These are phyloP conservation scores for Callosobruchus maculatus DNA, from an alignment of 2,888 invertebrate genomes.

Conservation along the genomic window DNA sequence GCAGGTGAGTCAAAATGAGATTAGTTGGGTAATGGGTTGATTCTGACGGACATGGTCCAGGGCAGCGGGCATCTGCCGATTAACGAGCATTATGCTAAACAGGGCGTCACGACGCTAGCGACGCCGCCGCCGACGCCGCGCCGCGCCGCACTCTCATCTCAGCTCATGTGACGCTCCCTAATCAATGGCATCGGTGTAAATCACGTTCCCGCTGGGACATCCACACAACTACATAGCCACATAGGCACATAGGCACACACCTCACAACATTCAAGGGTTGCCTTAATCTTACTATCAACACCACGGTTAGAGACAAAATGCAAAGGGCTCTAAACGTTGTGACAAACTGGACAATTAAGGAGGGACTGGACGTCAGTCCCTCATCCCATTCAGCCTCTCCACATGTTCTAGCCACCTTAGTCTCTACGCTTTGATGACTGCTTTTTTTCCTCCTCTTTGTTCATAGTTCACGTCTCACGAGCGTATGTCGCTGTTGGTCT, in stretches of 20 bases:
- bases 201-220: constrained; percentile 42
- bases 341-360: too few relatives aligned
- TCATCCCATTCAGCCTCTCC: too few relatives aligned
- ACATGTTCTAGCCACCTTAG: too few relatives aligned
- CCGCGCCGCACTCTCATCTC: constrained; percentile 31
- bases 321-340: too few relatives aligned
- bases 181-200: constrained; percentile 46
- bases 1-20: constrained; percentile 34
- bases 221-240: background rate
- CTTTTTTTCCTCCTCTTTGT: too few relatives aligned
- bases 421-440: too few relatives aligned
- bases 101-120: constrained; percentile 24
- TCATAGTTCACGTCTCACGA: too few relatives aligned
- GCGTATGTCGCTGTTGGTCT: too few relatives aligned
- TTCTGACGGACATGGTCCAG: constrained; percentile 38
- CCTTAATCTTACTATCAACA: too few relatives aligned
- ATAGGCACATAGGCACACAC: background rate
- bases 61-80: constrained; percentile 41
- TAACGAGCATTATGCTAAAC: constrained; percentile 47
- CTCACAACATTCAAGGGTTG: too few relatives aligned
- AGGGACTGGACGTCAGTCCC: too few relatives aligned
- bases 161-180: constrained; percentile 44
- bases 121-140: background rate
- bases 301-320: too few relatives aligned
- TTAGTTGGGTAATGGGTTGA: constrained; percentile 42